phyloP scores from a whole-genome alignment of 2,113 vertebrate genomes.

The Gadus chalcogrammus region DNA sequence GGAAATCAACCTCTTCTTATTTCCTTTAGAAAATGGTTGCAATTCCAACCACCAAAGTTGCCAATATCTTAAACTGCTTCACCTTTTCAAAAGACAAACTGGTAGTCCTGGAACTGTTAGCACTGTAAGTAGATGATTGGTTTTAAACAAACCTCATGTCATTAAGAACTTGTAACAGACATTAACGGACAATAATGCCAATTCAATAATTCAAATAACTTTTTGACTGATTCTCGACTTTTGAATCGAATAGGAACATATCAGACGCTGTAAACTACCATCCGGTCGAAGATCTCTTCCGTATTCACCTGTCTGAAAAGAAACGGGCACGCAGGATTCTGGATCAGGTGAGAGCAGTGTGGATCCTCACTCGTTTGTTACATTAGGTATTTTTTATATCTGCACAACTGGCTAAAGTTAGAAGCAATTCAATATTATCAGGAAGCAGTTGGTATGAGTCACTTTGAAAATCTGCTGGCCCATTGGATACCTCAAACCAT shows the following conservation, averaged over 20 bases:
- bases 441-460: not conserved
- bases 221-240: not conserved
- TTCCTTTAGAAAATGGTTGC: slow-evolving; percentile 94
- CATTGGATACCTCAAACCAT: not conserved
- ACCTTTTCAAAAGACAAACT: slow-evolving; percentile 97
- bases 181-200: no score
- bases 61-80: slow-evolving; percentile 95
- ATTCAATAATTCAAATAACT: not conserved
- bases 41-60: slow-evolving; percentile 90
- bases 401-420: not conserved
- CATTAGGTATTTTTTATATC: no score
- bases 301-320: slow-evolving; percentile 90
- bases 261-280: slow-evolving; percentile 94
- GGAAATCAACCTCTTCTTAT: slow-evolving; percentile 27
- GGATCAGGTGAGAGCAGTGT: slow-evolving; percentile 80
- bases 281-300: slow-evolving; percentile 93
- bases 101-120: slow-evolving; percentile 88
- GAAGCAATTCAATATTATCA: not conserved
- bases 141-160: not conserved
- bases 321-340: slow-evolving; percentile 93
- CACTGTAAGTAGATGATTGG: slow-evolving; percentile 82
- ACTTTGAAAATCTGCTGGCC: no score
- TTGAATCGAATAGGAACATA: slow-evolving; percentile 80
- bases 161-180: not conserved
- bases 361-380: no score